A percentile compares a stretch with the other conserved stretches of the same genome.
phyloP scores from a whole-genome alignment of 2,888 invertebrate species.

The Drosophila rubida region DNA sequence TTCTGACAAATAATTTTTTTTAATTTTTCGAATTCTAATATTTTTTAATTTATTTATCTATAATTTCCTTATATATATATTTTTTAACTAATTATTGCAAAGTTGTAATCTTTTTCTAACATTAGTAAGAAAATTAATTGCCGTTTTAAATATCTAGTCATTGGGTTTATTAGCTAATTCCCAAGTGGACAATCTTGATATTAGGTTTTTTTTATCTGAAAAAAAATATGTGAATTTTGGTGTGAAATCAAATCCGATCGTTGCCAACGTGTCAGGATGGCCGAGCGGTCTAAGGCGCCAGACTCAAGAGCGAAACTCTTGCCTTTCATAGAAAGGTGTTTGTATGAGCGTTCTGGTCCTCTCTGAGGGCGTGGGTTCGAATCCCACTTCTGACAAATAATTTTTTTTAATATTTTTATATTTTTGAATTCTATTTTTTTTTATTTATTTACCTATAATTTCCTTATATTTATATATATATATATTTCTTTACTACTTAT shows the following conservation, averaged over 20 bases:
- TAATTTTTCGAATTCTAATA: neutral
- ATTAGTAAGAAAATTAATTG: too few species aligned
- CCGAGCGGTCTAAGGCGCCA: slow-evolving; percentile 84
- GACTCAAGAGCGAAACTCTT: slow-evolving; percentile 77
- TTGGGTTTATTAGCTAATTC: too few species aligned
- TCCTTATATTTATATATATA: too few species aligned
- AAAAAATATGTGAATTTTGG: neutral
- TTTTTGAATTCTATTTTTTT: neutral
- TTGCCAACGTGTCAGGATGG: slow-evolving; percentile 77
- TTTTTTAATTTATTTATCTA: neutral
- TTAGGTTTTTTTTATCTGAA: neutral
- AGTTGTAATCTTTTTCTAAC: too few species aligned
- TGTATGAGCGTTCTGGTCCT: slow-evolving; percentile 67
- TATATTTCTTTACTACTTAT: too few species aligned
- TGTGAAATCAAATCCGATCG: neutral
- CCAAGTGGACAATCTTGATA: too few species aligned
- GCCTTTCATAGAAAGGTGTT: slow-evolving; percentile 46
- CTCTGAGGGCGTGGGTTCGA: slow-evolving; percentile 75
- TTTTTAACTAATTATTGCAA: too few species aligned
- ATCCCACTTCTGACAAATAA: slow-evolving; percentile 69
- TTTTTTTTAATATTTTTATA: slow-evolving; percentile 21
- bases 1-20: slow-evolving; percentile 59
- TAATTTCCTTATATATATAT: too few species aligned
- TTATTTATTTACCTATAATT: neutral
- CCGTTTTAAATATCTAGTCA: too few species aligned